phyloP scores from a whole-genome alignment of 2,113 vertebrate genomes.

The Promerops cafer region DNA sequence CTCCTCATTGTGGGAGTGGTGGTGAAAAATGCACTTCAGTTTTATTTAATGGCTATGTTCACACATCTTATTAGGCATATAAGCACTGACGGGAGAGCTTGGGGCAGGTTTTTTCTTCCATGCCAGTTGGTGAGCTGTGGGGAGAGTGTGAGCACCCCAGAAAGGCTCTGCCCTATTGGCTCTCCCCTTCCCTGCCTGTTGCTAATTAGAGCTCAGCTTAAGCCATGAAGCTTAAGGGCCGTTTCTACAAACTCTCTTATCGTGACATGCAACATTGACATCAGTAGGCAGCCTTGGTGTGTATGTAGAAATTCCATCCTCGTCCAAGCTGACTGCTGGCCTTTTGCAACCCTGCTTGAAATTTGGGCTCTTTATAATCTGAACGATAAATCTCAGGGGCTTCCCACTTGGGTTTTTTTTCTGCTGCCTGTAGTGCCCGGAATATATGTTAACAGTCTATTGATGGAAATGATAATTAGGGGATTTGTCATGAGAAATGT shows the following conservation, averaged over 20 bases:
- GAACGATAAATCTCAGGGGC: neutral
- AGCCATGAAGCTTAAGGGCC: neutral
- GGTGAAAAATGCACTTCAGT: neutral
- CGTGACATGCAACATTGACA: neutral
- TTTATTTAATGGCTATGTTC: neutral
- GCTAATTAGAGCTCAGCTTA: neutral
- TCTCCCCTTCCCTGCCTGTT: neutral
- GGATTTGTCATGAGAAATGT: slow-evolving; percentile 42
- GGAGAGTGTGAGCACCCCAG: neutral
- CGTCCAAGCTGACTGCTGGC: neutral
- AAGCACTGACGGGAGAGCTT: neutral
- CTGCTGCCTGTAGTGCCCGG: neutral
- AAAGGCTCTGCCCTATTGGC: neutral
- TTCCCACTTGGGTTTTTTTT: slow-evolving; percentile 14
- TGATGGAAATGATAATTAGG: slow-evolving; percentile 59
- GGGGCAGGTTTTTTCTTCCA: neutral
- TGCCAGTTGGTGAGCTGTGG: neutral
- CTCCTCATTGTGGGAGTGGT: neutral
- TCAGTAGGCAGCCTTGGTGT: neutral
- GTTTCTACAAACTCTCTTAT: neutral
- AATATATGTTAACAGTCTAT: slow-evolving; percentile 13
- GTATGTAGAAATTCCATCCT: neutral
- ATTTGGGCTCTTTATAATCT: neutral
- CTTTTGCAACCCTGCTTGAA: neutral
- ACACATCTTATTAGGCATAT: neutral